phyloP scores from a whole-genome alignment of 2,113 vertebrate genomes.

The Corynorhinus townsendii region DNA sequence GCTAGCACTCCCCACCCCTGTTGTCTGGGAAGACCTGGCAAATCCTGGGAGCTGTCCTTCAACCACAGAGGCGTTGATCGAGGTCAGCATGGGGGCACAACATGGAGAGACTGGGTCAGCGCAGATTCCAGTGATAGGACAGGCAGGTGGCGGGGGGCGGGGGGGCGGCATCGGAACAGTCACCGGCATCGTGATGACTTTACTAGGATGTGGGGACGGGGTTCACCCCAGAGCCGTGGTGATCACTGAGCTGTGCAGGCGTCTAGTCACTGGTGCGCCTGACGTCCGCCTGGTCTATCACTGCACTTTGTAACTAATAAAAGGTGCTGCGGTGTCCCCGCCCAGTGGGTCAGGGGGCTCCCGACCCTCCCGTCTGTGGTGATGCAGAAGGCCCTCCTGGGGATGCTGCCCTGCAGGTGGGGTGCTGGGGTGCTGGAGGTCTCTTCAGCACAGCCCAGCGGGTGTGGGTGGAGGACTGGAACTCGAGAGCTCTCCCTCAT shows the following conservation, averaged over 20 bases:
- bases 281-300: too few relatives aligned
- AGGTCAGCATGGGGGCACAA: not conserved
- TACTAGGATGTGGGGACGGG: not conserved
- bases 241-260: not conserved
- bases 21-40: not conserved
- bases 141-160: not conserved
- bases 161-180: not conserved
- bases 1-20: not conserved
- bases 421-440: not conserved
- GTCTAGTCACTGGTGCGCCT: rapidly evolving
- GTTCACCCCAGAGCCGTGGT: not conserved
- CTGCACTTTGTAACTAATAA: not conserved
- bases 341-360: not conserved
- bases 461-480: not conserved
- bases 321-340: not conserved
- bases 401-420: not conserved
- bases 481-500: not conserved
- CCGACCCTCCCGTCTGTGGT: not conserved
- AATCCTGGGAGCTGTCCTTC: not conserved
- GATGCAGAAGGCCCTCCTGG: not conserved
- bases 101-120: not conserved
- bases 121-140: too few relatives aligned
- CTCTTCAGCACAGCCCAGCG: not conserved
- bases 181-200: not conserved
- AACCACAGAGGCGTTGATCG: not conserved